These are phyloP conservation scores for Branchipolynoe longqiensis DNA, from an alignment of 2,888 invertebrate species.

Conservation along the genomic window DNA sequence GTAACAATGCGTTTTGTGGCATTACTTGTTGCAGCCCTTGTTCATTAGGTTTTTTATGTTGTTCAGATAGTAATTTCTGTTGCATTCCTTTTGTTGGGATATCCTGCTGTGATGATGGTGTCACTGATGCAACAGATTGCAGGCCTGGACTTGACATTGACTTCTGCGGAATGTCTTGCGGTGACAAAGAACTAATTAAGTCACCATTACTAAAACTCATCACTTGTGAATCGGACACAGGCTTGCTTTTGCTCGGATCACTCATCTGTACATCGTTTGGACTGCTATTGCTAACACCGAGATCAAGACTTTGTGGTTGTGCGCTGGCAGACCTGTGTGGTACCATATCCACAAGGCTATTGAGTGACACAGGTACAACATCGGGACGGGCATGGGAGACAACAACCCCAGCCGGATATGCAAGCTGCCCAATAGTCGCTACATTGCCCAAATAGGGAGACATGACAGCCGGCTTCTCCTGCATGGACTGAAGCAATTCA, in stretches of 20 bases:
- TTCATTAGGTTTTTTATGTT: too few species aligned
- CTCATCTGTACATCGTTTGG: not conserved
- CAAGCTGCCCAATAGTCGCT: not conserved
- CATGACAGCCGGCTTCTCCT: not conserved
- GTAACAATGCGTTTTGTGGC: too few species aligned
- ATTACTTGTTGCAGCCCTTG: too few species aligned
- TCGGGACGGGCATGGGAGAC: conserved; percentile 22
- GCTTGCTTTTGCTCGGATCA: not conserved
- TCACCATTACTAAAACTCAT: conserved; percentile 14
- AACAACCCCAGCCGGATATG: not conserved
- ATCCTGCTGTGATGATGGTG: too few species aligned
- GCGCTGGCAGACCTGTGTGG: too few species aligned
- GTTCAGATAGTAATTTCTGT: too few species aligned
- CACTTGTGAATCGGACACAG: too few species aligned
- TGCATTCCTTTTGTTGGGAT: too few species aligned
- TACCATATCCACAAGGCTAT: not conserved
- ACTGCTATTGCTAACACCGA: not conserved
- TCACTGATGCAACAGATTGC: too few species aligned
- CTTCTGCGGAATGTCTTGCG: not conserved
- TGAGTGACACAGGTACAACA: conserved; percentile 23
- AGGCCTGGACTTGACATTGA: not conserved
- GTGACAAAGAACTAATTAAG: not conserved
- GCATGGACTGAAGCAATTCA: conserved; percentile 44
- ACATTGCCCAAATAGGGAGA: not conserved
- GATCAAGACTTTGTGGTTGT: not conserved